A percentile compares a stretch with the other conserved stretches of the same genome.
Conservation (phyloP, 2,888 invertebrate species). For the Watsonalla cultraria region DNA sequence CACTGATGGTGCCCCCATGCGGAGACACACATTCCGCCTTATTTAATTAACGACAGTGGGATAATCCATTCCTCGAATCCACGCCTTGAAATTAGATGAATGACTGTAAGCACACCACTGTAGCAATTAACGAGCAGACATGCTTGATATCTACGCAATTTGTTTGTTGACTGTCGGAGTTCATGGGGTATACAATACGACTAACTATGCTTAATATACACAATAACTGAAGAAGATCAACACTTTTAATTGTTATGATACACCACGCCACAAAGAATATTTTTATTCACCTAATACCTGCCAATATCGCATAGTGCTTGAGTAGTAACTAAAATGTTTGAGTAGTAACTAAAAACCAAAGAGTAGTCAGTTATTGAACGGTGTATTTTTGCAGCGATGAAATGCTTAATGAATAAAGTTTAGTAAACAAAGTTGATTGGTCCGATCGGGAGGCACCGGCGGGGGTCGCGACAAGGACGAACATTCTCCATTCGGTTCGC, state of each 20-base stretch:
- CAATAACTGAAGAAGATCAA: too few relatives aligned
- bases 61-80: conserved; percentile 21
- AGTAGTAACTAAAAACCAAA: too few relatives aligned
- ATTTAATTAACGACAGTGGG: conserved; percentile 31
- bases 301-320: too few relatives aligned
- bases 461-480: conserved; percentile 14
- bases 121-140: not conserved
- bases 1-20: conserved; percentile 26
- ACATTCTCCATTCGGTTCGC: conserved; percentile 14
- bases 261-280: too few relatives aligned
- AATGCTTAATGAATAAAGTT: conserved; percentile 11
- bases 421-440: conserved; percentile 23
- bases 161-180: not conserved
- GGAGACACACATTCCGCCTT: conserved; percentile 19
- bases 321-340: too few relatives aligned
- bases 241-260: too few relatives aligned
- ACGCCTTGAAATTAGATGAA: conserved; percentile 9
- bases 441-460: conserved; percentile 9
- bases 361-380: too few relatives aligned
- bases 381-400: conserved; percentile 6
- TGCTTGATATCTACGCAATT: not conserved
- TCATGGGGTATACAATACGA: too few relatives aligned
- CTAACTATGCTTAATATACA: too few relatives aligned
- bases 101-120: not conserved
- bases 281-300: too few relatives aligned